Conservation (phyloP, 1,140 invertebrate genomes). For the Drosophila prosaltans region DNA sequence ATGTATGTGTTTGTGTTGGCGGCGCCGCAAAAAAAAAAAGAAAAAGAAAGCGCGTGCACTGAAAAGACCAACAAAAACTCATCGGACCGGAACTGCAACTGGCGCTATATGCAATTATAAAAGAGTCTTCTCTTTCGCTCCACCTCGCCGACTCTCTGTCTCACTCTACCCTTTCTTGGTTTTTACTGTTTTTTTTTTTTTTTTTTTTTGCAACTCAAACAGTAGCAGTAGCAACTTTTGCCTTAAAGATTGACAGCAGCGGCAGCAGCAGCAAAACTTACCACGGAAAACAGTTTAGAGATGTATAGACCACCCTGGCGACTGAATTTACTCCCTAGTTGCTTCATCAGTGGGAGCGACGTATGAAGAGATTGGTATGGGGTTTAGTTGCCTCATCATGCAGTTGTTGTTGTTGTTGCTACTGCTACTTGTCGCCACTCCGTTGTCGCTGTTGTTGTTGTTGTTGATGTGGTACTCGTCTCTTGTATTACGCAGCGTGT, state of each 20-base stretch:
- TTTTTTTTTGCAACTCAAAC: conserved; percentile 30
- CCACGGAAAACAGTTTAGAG: conserved; percentile 32
- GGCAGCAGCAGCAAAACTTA: conserved; percentile 37
- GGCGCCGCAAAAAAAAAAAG: conserved; percentile 74
- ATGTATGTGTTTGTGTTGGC: conserved; percentile 26
- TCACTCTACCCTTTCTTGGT: conserved; percentile 1
- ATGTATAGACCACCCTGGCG: conserved; percentile 61
- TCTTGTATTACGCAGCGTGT: conserved; percentile 33
- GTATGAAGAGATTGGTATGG: conserved; percentile 9
- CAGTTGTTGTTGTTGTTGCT: conserved; percentile 24
- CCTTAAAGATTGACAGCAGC: conserved; percentile 76
- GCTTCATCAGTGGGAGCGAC: not conserved
- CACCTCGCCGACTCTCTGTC: not conserved
- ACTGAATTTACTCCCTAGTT: conserved; percentile 23
- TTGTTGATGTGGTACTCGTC: conserved; percentile 33
- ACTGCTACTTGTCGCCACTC: conserved; percentile 44
- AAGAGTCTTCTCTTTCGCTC: conserved; percentile 19
- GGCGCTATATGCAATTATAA: conserved; percentile 80
- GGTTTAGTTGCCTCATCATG: conserved; percentile 21
- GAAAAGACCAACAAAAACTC: conserved; percentile 53
- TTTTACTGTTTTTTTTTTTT: conserved; percentile 10
- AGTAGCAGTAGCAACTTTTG: conserved; percentile 75
- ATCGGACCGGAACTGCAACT: conserved; percentile 79
- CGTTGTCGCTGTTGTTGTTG: conserved; percentile 30
- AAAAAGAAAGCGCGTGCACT: conserved; percentile 79